Conservation (phyloP, 2,888 invertebrate species). For the Tridacna gigas region DNA sequence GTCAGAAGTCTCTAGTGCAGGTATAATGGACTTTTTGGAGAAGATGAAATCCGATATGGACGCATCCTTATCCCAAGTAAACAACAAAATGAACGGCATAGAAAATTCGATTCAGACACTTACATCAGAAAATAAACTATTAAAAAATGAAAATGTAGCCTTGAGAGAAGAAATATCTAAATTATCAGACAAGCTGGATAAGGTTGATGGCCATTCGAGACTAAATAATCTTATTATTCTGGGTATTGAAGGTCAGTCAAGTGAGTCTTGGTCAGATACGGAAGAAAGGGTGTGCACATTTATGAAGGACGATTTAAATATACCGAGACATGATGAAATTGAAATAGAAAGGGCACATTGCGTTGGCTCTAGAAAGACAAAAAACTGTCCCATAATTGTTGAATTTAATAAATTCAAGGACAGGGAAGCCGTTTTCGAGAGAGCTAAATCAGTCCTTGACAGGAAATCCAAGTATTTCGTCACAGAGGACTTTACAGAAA, state of each 20-base stretch:
- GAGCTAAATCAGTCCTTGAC: neutral
- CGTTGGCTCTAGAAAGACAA: no score
- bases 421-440: neutral
- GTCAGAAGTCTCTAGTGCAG: neutral
- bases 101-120: neutral
- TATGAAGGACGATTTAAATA: neutral
- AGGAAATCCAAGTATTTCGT: no score
- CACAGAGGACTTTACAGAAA: no score
- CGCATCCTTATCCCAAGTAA: neutral
- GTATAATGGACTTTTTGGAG: neutral
- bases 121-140: neutral
- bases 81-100: neutral
- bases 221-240: no score
- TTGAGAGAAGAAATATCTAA: no score
- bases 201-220: no score
- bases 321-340: neutral
- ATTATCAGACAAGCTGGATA: no score
- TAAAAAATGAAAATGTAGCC: neutral
- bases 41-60: neutral
- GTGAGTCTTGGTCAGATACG: neutral
- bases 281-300: no score
- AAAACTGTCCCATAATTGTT: no score
- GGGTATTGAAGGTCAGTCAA: no score
- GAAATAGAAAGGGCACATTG: no score
- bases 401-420: neutral